Percentiles rank a stretch among this genome's conserved stretches.
Conservation (phyloP, 1,140 invertebrate species). For the Magallana ariakensis region DNA sequence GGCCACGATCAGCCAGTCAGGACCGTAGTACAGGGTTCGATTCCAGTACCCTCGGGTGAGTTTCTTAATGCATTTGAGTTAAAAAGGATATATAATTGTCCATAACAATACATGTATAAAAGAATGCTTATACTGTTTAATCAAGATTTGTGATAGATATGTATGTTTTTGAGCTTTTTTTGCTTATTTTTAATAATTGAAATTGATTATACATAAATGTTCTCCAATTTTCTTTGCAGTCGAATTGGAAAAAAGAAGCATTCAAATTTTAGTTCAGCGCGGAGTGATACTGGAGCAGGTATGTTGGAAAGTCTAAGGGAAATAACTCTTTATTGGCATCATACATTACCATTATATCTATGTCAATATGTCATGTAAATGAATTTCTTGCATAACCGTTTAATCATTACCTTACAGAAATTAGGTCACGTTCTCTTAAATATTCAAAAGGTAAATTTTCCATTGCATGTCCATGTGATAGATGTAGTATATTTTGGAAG, state of each 20-base stretch:
- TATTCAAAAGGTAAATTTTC: slow-evolving; percentile 33
- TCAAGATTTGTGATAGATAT: too few species aligned
- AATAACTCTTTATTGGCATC: background rate
- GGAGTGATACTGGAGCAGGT: slow-evolving; percentile 73
- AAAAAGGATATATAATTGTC: too few species aligned
- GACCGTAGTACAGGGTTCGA: slow-evolving; percentile 65
- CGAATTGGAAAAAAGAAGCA: slow-evolving; percentile 65
- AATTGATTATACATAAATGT: too few species aligned
- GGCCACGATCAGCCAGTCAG: slow-evolving; percentile 71
- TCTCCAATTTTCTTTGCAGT: slow-evolving; percentile 49
- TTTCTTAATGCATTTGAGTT: background rate
- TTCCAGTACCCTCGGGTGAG: slow-evolving; percentile 67
- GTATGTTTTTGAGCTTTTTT: too few species aligned
- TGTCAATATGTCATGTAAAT: background rate
- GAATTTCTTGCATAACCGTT: background rate
- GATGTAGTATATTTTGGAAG: too few species aligned
- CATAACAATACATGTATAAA: too few species aligned
- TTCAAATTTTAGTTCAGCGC: slow-evolving; percentile 66
- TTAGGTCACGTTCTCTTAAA: slow-evolving; percentile 32
- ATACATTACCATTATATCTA: background rate
- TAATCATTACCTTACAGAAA: slow-evolving; percentile 17
- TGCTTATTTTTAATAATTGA: too few species aligned
- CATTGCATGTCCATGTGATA: background rate
- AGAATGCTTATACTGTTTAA: too few species aligned
- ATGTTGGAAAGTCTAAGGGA: background rate